A percentile compares a stretch with the other conserved stretches of the same genome.
These are phyloP conservation scores for Drosophila nr. medialis DNA, from an alignment of 2,888 invertebrate species.

Conservation along the genomic window DNA sequence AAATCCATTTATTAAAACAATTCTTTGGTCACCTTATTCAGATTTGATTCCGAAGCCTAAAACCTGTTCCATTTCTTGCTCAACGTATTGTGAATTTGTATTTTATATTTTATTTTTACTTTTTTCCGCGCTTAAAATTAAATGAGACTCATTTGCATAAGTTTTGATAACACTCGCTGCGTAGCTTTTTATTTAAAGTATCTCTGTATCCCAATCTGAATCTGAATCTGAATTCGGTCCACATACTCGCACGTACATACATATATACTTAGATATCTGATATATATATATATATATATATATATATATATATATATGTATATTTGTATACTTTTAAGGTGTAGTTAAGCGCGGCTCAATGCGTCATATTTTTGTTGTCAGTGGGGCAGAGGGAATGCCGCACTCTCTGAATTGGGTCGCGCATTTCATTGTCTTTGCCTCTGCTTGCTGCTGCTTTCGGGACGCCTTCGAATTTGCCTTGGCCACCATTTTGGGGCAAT, in stretches of 20 bases:
- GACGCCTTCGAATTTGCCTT: constrained; percentile 40
- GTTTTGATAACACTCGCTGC: constrained; percentile 67
- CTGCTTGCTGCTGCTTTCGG: constrained; percentile 49
- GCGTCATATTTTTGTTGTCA: constrained; percentile 46
- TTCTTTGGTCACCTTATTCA: constrained; percentile 24
- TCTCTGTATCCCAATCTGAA: constrained; percentile 6
- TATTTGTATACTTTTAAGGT: constrained; percentile 12
- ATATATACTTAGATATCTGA: not conserved
- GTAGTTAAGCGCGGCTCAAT: constrained; percentile 31
- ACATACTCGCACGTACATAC: not conserved
- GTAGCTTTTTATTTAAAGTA: constrained; percentile 29
- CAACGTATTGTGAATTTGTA: constrained; percentile 7
- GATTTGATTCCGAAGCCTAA: constrained; percentile 37
- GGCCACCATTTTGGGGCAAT: constrained; percentile 76
- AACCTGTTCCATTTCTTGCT: constrained; percentile 58
- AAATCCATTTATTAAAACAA: constrained; percentile 1
- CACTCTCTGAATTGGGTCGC: constrained; percentile 71
- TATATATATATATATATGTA: not conserved
- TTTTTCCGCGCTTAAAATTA: constrained; percentile 53
- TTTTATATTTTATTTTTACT: constrained; percentile 37
- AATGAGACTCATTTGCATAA: constrained; percentile 69
- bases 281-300: not conserved
- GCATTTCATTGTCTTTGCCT: constrained; percentile 58
- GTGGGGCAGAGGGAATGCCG: constrained; percentile 36
- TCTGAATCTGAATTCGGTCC: constrained; percentile 17